Evolutionary conservation across 2,797 vertebrate species (phyloP).

Genomic region (Tapera naevia): DNA sequence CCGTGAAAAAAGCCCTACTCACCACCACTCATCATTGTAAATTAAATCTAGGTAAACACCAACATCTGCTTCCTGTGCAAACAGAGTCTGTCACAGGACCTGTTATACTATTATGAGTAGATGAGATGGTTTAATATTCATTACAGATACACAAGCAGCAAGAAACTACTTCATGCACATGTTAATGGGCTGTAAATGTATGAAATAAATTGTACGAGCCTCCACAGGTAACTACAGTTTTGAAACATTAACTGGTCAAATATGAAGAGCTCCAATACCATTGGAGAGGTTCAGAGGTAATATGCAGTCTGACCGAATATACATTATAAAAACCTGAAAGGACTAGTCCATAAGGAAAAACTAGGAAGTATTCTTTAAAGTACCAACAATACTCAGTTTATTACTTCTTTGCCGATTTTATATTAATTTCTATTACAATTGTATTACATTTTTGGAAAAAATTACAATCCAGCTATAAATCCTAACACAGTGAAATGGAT

Average conservation of each 20-base stretch:
- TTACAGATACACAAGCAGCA: neutral
- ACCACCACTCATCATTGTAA: constrained; percentile 29
- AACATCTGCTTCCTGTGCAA: constrained; percentile 58
- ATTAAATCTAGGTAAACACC: constrained; percentile 56
- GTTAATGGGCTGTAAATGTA: neutral
- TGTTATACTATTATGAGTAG: constrained; percentile 19
- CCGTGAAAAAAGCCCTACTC: neutral
- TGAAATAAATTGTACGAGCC: neutral
- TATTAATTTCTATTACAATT: neutral
- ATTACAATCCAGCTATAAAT: neutral
- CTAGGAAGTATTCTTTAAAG: neutral
- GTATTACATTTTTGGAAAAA: neutral
- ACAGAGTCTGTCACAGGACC: constrained; percentile 31
- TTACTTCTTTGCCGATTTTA: neutral
- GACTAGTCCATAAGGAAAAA: neutral
- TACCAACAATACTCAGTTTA: neutral
- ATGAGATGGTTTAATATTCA: constrained; percentile 46
- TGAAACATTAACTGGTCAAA: neutral
- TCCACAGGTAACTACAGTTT: neutral
- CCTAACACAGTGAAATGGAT: neutral
- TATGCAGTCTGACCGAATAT: neutral
- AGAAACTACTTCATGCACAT: neutral
- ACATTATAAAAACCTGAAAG: neutral
- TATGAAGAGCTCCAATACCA: neutral
- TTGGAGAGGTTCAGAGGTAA: neutral